Base-by-base conservation (phyloP, 2,888 invertebrate genomes). In the Lithophane socia region DNA sequence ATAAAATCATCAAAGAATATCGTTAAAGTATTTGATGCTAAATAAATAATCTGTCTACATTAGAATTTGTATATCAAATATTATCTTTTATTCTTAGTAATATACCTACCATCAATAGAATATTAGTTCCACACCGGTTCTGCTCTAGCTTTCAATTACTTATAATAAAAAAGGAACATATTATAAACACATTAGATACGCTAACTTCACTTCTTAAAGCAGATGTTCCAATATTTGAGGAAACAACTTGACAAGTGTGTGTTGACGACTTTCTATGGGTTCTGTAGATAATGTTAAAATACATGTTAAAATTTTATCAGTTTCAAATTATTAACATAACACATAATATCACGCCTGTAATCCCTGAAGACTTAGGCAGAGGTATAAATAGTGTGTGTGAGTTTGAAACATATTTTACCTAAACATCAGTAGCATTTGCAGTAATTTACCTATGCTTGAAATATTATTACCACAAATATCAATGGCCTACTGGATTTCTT, bases 101-200 rank as follows among this genome's bases (percentile, higher is more conserved):
- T 70, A 85, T 80, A 74, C n/a, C 37, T n/a, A 4, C 71, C 72
- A 70, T 75, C 68, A 79, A 73, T 79, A 80, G 75, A 77, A 74
- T 79, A 88, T 89, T 88, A 88, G 85, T 87, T 89, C 84, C 83
- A 86, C 84, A 81, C 83, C 74, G 71, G 78, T 82, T 86, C 77
- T 72, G 73, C 70, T 79, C 86, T 86, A 82, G 79, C 88, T 88
- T 91, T 91, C 90, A 91, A 90, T 91, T 86, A 88, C 37, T 91
- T 85, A 90, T 77, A 86, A 86, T 70, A 86, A 84, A 88, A 88
- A 86, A 66, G 60, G 75, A 82, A 78, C 87, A 91, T 92, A 93
- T 94, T 94, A 94, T 92, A 94, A 94, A 91, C 89, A 82, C 84
- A 94, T 94, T 94, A 94, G 93, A 85, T 80, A 92, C 92, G 94